Conservation (phyloP, 2,113 vertebrate genomes). For the Clinocottus analis region DNA sequence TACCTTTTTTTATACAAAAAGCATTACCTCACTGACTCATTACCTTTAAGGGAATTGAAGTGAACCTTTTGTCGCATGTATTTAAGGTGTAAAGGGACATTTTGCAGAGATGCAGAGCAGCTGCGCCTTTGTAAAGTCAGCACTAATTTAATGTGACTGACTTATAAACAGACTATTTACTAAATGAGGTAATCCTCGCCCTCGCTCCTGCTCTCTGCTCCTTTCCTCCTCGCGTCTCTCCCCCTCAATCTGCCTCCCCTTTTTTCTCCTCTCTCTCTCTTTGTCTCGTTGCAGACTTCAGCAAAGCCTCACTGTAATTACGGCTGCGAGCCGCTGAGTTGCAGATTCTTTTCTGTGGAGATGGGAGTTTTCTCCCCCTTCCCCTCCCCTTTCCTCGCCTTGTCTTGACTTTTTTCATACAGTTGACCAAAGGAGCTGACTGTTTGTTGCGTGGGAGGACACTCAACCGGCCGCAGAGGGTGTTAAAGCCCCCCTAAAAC, state of each 20-base stretch:
- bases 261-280: constrained; percentile 12
- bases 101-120: constrained; percentile 49
- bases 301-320: constrained; percentile 84
- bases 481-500: constrained; percentile 12
- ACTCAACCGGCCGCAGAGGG: constrained; percentile 11
- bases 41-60: background rate
- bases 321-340: constrained; percentile 82
- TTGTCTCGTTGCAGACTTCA: constrained; percentile 83
- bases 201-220: constrained; percentile 21
- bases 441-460: constrained; percentile 45
- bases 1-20: background rate
- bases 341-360: constrained; percentile 81
- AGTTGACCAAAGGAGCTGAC: constrained; percentile 62
- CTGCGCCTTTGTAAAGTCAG: constrained; percentile 62
- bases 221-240: background rate
- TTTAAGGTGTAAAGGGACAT: background rate
- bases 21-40: background rate
- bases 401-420: constrained; percentile 54
- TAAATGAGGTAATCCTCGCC: constrained; percentile 59
- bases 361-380: constrained; percentile 55
- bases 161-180: constrained; percentile 68
- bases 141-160: constrained; percentile 46
- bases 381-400: background rate
- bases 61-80: background rate
- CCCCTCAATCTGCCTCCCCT: too few relatives aligned